Percentiles rank a stretch among this genome's conserved stretches.
Evolutionary conservation across 2,888 invertebrate species (phyloP).

Genomic region (Melieria crassipennis): DNA sequence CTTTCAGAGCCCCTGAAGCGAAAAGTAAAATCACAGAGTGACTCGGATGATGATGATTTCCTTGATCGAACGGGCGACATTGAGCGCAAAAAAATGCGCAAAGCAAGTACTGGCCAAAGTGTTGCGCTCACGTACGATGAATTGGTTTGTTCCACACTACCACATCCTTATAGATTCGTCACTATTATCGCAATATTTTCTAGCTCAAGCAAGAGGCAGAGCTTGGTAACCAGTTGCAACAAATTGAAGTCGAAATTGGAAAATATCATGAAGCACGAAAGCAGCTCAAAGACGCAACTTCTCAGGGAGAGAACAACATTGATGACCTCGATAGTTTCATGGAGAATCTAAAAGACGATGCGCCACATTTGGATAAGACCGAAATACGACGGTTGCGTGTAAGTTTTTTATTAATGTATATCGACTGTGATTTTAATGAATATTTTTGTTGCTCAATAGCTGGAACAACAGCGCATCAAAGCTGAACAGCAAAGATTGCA

Average conservation of each 20-base stretch:
- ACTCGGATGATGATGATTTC: conserved; percentile 93
- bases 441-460: conserved; percentile 59
- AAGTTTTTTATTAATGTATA: conserved; percentile 31
- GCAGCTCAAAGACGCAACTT: conserved; percentile 51
- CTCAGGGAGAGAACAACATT: conserved; percentile 55
- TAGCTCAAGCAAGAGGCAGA: conserved; percentile 58
- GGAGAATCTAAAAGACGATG: conserved; percentile 73
- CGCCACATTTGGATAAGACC: conserved; percentile 71
- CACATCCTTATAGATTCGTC: neutral
- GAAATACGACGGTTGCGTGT: conserved; percentile 71
- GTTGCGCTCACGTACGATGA: conserved; percentile 72
- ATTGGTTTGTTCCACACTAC: conserved; percentile 67
- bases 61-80: conserved; percentile 94
- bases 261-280: conserved; percentile 65
- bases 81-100: conserved; percentile 82
- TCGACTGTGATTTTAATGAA: neutral
- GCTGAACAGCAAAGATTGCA: conserved; percentile 75
- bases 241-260: conserved; percentile 69
- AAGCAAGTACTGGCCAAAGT: conserved; percentile 62
- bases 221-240: conserved; percentile 71
- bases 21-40: conserved; percentile 82
- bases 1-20: conserved; percentile 79
- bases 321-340: conserved; percentile 89
- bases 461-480: conserved; percentile 75
- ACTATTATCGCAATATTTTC: neutral